Evolutionary conservation across 2,113 vertebrate genomes (phyloP), one percentile per base, ranked within the genome.

Genomic region (Odocoileus hemionus): DNA sequence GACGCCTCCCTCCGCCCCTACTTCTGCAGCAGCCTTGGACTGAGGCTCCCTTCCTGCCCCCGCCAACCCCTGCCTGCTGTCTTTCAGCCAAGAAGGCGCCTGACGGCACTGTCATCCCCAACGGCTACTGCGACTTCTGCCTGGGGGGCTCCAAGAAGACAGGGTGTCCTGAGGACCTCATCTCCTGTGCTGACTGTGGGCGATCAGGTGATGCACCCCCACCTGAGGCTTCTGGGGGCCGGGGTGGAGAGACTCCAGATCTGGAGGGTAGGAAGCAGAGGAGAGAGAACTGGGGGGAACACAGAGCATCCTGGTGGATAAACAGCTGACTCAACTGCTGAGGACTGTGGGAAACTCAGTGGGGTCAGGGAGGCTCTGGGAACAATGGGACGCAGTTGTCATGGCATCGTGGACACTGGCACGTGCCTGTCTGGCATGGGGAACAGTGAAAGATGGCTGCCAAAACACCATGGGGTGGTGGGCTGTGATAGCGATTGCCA

Each of bases 81-180:
- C 93, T 98, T 98, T 30, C 98, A 99, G 99, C 99, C 98, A 99
- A 99, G 98, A 99, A 99, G 99, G 99, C 99, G 1, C 98, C 99
- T 17, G 99, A 99, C 0, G 99, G 99, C 93, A 99, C 99, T 3
- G 99, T 99, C 98, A 99, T 99, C 96, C 99, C 99, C 95, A 99
- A 99, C 21, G 99, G 99, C 96, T 99, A 99, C 99, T 99, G 99
- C 95, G 99, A 99, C 99, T 99, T 99, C 99, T 99, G 99, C 97
- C 99, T 99, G 70, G 99, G 99, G 50, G 99, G 99, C 97, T 99
- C 99, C 80, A 99, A 99, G 99, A 99, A 99, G 99, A 99, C 99
- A 0, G 99, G 99, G 95, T 99, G 99, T 98, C 99, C 99, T 0
- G 99, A 99, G 98, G 99, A 99, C 98, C 99, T 99, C 70, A 99